Evolutionary conservation across 1,140 invertebrate genomes (phyloP).

Genomic region (Eciton burchellii): DNA sequence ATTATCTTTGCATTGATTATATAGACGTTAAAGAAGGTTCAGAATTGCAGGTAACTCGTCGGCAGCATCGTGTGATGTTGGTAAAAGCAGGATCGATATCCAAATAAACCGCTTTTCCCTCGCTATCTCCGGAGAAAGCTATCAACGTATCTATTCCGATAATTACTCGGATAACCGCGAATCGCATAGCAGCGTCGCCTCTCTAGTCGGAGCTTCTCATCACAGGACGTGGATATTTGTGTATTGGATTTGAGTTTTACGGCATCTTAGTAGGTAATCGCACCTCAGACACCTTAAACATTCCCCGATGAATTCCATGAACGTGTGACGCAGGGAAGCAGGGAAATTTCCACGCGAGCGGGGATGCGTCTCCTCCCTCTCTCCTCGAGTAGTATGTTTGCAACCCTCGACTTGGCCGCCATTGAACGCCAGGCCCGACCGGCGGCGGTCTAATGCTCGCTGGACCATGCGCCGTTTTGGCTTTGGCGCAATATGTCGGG

Average conservation of each 20-base stretch:
- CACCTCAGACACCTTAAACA: slow-evolving; percentile 1
- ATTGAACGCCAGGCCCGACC: background rate
- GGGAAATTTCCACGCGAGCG: slow-evolving; percentile 2
- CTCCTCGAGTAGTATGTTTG: slow-evolving; percentile 1
- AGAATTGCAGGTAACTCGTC: background rate
- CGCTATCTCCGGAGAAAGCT: background rate
- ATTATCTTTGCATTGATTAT: background rate
- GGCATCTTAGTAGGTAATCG: background rate
- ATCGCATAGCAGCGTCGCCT: background rate
- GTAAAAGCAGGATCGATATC: background rate
- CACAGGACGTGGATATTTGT: background rate
- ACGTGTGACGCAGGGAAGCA: background rate
- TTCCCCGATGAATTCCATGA: background rate
- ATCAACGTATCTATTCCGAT: background rate
- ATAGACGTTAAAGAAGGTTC: background rate
- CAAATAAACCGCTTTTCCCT: no score
- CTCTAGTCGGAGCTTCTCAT: background rate
- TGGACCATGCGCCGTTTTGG: slow-evolving; percentile 77
- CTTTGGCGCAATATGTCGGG: slow-evolving; percentile 81
- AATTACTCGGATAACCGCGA: background rate
- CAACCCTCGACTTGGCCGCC: slow-evolving; percentile 34
- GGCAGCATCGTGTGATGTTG: background rate
- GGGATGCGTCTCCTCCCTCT: slow-evolving; percentile 3
- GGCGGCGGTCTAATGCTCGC: slow-evolving; percentile 73
- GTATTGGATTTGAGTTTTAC: background rate